Evolutionary conservation across 2,113 vertebrate genomes (phyloP).

Genomic region (Myocastor coypus): DNA sequence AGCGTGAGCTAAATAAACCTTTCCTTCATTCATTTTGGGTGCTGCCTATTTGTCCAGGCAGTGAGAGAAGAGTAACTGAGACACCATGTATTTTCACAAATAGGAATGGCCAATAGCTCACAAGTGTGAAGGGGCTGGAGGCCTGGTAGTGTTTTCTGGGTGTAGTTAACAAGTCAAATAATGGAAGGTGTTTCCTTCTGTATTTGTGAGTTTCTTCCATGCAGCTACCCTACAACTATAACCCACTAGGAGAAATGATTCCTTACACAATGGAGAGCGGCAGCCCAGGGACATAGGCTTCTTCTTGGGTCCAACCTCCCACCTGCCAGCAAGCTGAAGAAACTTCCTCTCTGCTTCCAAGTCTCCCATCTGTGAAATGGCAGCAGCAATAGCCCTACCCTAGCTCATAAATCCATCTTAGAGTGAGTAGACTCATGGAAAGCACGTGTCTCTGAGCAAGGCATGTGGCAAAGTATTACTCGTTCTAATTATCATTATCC

Average conservation of each 20-base stretch:
- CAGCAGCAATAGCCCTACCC: not conserved
- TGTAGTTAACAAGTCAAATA: not conserved
- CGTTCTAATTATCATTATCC: not conserved
- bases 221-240: not conserved
- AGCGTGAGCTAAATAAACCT: too few species aligned
- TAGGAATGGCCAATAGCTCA: not conserved
- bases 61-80: not conserved
- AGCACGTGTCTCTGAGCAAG: rapidly evolving
- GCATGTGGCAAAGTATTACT: not conserved
- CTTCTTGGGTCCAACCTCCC: not conserved
- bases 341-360: not conserved
- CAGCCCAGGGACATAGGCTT: rapidly evolving
- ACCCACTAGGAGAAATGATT: rapidly evolving
- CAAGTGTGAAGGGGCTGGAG: not conserved
- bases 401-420: not conserved
- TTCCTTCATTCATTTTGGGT: too few species aligned
- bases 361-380: not conserved
- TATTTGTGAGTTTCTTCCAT: not conserved
- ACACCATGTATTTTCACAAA: not conserved
- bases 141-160: not conserved
- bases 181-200: not conserved
- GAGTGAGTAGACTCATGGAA: not conserved
- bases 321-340: rapidly evolving
- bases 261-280: rapidly evolving
- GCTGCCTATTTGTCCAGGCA: too few species aligned